Percentiles rank a stretch among this genome's conserved stretches.
These are phyloP conservation scores for Laticauda laticaudata DNA, from an alignment of 2,113 vertebrate species.

Conservation along the genomic window DNA sequence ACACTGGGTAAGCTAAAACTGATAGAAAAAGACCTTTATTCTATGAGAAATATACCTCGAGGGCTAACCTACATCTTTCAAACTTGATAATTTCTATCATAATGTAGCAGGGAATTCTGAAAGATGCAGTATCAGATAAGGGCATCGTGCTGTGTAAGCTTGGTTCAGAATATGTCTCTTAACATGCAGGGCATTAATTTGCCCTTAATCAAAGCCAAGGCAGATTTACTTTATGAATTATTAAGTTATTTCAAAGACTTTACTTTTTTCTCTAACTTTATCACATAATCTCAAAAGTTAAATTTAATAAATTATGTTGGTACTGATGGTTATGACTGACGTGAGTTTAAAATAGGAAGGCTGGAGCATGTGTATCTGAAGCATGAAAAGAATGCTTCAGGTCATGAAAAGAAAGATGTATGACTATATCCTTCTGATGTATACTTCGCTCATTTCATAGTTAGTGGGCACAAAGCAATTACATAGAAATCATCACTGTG, in stretches of 20 bases:
- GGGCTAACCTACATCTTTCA: neutral
- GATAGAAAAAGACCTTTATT: neutral
- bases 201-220: constrained; percentile 32
- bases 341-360: neutral
- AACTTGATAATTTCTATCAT: neutral
- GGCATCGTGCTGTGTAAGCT: neutral
- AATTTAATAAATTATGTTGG: constrained; percentile 30
- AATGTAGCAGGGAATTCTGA: neutral
- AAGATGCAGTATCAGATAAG: neutral
- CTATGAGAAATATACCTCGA: constrained; percentile 19
- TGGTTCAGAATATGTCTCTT: constrained; percentile 30
- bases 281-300: constrained; percentile 27
- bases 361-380: neutral
- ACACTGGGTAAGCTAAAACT: neutral
- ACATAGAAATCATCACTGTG: neutral
- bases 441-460: constrained; percentile 2
- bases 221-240: constrained; percentile 33
- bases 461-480: neutral
- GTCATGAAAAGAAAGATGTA: neutral
- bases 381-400: neutral
- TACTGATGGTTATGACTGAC: neutral
- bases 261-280: neutral
- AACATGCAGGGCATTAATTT: constrained; percentile 31
- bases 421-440: neutral
- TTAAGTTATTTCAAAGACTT: constrained; percentile 45